Conservation (phyloP, 2,888 invertebrate species). For the Pherbina coryleti region DNA sequence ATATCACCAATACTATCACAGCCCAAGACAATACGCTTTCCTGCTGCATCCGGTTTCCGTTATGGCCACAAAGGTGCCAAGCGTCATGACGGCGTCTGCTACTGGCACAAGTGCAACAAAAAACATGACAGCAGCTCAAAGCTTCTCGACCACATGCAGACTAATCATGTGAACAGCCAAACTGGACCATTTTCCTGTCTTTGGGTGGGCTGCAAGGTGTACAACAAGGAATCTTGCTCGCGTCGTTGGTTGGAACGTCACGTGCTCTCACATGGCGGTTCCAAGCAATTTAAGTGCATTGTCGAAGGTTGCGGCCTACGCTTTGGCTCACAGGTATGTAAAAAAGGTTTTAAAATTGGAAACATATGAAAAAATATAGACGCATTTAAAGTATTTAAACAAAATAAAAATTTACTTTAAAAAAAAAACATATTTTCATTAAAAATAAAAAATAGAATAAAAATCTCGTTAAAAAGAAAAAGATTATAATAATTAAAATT, state of each 20-base stretch:
- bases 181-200: conserved; percentile 89
- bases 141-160: conserved; percentile 89
- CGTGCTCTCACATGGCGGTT: conserved; percentile 90
- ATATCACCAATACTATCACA: conserved; percentile 84
- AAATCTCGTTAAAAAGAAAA: too few species aligned
- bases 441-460: too few species aligned
- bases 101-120: conserved; percentile 86
- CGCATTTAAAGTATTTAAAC: too few species aligned
- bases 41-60: conserved; percentile 71
- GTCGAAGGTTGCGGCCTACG: conserved; percentile 92
- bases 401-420: too few species aligned
- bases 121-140: conserved; percentile 84
- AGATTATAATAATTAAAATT: too few species aligned
- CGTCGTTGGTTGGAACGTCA: conserved; percentile 94
- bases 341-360: not conserved
- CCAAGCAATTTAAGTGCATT: conserved; percentile 95
- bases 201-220: conserved; percentile 96
- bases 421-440: too few species aligned
- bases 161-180: conserved; percentile 88
- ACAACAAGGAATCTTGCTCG: conserved; percentile 91
- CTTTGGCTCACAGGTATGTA: conserved; percentile 86
- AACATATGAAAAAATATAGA: too few species aligned
- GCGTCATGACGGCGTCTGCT: conserved; percentile 74
- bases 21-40: conserved; percentile 86
- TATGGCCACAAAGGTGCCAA: conserved; percentile 68